Base-by-base conservation (phyloP, 2,797 vertebrate species). In the Rhabdophis nuchalis region DNA sequence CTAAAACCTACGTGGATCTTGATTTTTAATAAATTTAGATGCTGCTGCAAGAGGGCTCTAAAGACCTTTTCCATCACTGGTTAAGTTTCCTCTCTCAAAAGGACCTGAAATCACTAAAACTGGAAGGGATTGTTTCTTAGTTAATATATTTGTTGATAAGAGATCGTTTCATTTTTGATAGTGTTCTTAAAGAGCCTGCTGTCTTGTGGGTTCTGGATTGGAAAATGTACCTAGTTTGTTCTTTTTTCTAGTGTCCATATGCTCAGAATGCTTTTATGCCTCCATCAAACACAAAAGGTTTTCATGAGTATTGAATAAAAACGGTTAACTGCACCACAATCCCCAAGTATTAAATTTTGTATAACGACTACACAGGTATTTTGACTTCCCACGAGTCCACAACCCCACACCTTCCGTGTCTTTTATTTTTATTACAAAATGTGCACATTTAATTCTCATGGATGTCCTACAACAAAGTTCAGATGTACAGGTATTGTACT, bases 391-490 rank as follows among this genome's bases (percentile, higher is more conserved):
- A 87, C 89, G n/a, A 8, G 90, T 58, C 87, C 72, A n/a, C n/a
- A 50, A 5, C 46, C 46, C 57, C 41, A 88, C 94, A 96, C 94
- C 96, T 96, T 97, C 97, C 96, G 14, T 60, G 96, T 96, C 95
- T 93, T 93, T 96, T 96, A 88, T 85, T 93, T 95, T 95, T 97
- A 96, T 96, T 98, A 98, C 97, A 98, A 98, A 98, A 98, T 97
- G 94, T 97, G 97, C 97, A 98, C 95, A 94, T 97, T 97, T 96
- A 97, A 91, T 97, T 97, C 96, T 97, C 97, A 98, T 96, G 97
- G 95, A 97, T 95, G 97, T 92, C 0, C 89, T 96, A 97, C 96
- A 97, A 96, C 97, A 96, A 94, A 95, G 97, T 96, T 97, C 95
- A 96, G 92, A 96, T 97, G 97, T 97, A 98, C 97, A 97, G 96